Evolutionary conservation across 2,888 invertebrate genomes (phyloP).

Genomic region (Panzeria rudis): DNA sequence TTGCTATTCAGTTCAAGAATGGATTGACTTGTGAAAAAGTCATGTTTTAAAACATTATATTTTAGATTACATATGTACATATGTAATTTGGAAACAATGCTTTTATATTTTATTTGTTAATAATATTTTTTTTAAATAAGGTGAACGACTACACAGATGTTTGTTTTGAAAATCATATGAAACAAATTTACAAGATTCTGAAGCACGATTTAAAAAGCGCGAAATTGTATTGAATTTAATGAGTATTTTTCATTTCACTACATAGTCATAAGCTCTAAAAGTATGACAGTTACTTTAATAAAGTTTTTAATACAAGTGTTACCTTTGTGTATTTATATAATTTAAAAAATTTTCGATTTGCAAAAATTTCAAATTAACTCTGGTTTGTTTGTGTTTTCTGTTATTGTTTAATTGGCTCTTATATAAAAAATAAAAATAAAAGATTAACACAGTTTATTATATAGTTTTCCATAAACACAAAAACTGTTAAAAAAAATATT

Average conservation of each 20-base stretch:
- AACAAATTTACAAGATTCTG: slow-evolving; percentile 58
- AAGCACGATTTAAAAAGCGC: slow-evolving; percentile 35
- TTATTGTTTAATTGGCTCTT: slow-evolving; percentile 7
- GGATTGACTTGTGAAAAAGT: too few species aligned
- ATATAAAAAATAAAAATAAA: slow-evolving; percentile 18
- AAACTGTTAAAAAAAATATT: slow-evolving; percentile 58
- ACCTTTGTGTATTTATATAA: slow-evolving; percentile 37
- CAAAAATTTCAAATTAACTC: slow-evolving; percentile 59
- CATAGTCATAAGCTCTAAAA: slow-evolving; percentile 27
- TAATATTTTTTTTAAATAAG: not conserved
- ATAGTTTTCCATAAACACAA: slow-evolving; percentile 52
- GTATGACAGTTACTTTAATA: slow-evolving; percentile 13
- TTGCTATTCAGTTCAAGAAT: too few species aligned
- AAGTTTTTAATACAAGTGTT: slow-evolving; percentile 23
- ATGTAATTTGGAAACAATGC: slow-evolving; percentile 26
- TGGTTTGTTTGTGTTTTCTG: slow-evolving; percentile 65
- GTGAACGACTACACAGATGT: slow-evolving; percentile 11
- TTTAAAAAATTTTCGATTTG: slow-evolving; percentile 25
- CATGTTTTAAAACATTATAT: too few species aligned
- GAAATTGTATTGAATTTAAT: slow-evolving; percentile 31
- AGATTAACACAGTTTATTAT: slow-evolving; percentile 27
- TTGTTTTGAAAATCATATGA: slow-evolving; percentile 44
- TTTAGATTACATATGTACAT: not conserved
- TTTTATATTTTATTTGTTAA: slow-evolving; percentile 12
- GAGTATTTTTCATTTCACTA: slow-evolving; percentile 33